These are phyloP conservation scores for Orussus abietinus DNA, from an alignment of 1,140 invertebrate genomes.

Conservation along the genomic window DNA sequence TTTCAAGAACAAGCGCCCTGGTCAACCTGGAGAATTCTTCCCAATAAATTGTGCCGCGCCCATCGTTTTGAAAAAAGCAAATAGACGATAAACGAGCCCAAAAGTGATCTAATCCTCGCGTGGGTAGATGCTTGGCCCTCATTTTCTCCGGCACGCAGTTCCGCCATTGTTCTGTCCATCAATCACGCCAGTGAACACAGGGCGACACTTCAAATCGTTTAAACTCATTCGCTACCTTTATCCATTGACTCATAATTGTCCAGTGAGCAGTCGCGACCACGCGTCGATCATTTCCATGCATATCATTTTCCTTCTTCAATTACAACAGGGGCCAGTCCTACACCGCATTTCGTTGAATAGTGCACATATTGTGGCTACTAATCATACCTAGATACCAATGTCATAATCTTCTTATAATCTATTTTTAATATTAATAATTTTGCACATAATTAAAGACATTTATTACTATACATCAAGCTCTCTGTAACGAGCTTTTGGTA, in stretches of 20 bases:
- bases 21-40: slow-evolving; percentile 22
- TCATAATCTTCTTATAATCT: too few relatives aligned
- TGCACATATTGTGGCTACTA: too few relatives aligned
- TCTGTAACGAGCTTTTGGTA: too few relatives aligned
- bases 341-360: too few relatives aligned
- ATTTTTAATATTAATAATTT: too few relatives aligned
- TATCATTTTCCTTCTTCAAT: too few relatives aligned
- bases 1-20: too few relatives aligned
- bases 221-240: slow-evolving; percentile 14
- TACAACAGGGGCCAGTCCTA: too few relatives aligned
- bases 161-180: slow-evolving; percentile 38
- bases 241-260: slow-evolving; percentile 17
- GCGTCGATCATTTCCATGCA: slow-evolving; percentile 36
- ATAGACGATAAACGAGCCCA: slow-evolving; percentile 14
- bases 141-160: slow-evolving; percentile 15
- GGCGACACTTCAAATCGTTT: slow-evolving; percentile 28
- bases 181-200: slow-evolving; percentile 22
- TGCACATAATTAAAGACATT: too few relatives aligned
- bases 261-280: slow-evolving; percentile 12
- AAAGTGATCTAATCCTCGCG: slow-evolving; percentile 32
- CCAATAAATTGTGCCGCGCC: slow-evolving; percentile 28
- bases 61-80: slow-evolving; percentile 9
- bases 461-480: too few relatives aligned
- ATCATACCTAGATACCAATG: too few relatives aligned
- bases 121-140: slow-evolving; percentile 22